Evolutionary conservation across 2,113 vertebrate genomes (phyloP), one percentile per base, ranked within the genome.

Genomic region (Tenebrosternarchus preto): DNA sequence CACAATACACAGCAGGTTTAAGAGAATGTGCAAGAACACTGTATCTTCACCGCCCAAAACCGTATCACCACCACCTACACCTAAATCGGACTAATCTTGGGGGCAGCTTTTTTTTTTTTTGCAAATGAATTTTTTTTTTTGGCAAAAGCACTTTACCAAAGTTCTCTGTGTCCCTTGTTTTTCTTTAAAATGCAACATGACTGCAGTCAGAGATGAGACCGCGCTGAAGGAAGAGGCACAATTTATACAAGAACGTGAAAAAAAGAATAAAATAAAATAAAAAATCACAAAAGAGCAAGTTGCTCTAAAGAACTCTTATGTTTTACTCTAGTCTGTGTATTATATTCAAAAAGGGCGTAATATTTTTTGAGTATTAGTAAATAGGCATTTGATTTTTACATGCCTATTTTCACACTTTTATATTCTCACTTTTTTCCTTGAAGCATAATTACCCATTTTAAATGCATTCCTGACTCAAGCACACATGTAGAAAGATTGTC

Each of bases 401-500:
- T 36, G 46, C 29, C 12, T 43, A 22, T 60, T 0, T 53, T n/a
- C 19, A 24, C 67, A 63, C 56, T 50, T 43, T 31, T 25, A 63
- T 53, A 27, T 24, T 59, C 68, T 73, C 25, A 25, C 66, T 22
- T n/a, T 22, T 31, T 11, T 3, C 50, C 22, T 39, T 7, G n/a
- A 36, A 71, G 15, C 19, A 17, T 63, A 33, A 43, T 6, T 31
- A 33, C 25, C 64, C 8, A 29, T 19, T 39, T 56, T 33, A 24
- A 50, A 84, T 43, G 53, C 71, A 83, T n/a, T 50, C 53, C 50
- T 63, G 50, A 60, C 66, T 60, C 70, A 31, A 82, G 68, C 46
- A 82, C 77, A 86, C 66, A 73, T 9, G 80, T 77, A 82, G 80
- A 89, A 36, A 82, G 93, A 94, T 93, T 93, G 92, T 93, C 92